Conservation (phyloP, 1,140 invertebrate genomes). For the Neoseiulus cucumeris region DNA sequence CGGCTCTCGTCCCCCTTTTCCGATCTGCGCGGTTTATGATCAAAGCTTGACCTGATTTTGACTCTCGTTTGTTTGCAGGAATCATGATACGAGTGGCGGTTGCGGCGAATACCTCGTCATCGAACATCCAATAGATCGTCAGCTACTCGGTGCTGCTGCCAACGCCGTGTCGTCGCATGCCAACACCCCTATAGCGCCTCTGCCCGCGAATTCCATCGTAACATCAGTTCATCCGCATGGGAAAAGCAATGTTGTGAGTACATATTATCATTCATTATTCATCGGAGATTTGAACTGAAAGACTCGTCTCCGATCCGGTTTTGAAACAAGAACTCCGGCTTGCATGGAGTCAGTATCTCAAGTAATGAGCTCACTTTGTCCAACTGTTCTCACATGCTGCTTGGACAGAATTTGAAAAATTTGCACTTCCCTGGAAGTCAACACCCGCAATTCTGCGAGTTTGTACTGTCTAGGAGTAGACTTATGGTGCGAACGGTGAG, state of each 20-base stretch:
- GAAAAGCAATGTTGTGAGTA: conserved; percentile 3
- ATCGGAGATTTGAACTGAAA: no score
- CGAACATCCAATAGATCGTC: not conserved
- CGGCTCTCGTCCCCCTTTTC: no score
- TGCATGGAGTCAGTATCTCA: no score
- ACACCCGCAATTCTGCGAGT: conserved; percentile 76
- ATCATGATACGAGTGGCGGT: not conserved
- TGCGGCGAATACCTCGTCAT: not conserved
- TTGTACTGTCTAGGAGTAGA: conserved; percentile 76
- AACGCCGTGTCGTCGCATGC: not conserved
- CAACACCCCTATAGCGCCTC: not conserved
- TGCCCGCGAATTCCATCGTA: not conserved
- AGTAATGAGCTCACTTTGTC: no score
- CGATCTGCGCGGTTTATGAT: no score
- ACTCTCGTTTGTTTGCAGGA: conserved; percentile 12
- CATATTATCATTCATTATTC: no score
- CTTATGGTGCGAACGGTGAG: conserved; percentile 84
- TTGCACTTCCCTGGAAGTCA: conserved; percentile 68
- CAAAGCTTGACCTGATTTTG: no score
- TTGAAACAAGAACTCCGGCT: no score
- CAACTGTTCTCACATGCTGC: not conserved
- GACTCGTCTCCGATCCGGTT: no score
- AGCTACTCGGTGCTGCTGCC: not conserved
- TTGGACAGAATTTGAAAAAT: conserved; percentile 13
- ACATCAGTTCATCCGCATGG: not conserved